These are phyloP conservation scores for Cyphomyrmex costatus DNA, from an alignment of 1,140 invertebrate species.

Conservation along the genomic window DNA sequence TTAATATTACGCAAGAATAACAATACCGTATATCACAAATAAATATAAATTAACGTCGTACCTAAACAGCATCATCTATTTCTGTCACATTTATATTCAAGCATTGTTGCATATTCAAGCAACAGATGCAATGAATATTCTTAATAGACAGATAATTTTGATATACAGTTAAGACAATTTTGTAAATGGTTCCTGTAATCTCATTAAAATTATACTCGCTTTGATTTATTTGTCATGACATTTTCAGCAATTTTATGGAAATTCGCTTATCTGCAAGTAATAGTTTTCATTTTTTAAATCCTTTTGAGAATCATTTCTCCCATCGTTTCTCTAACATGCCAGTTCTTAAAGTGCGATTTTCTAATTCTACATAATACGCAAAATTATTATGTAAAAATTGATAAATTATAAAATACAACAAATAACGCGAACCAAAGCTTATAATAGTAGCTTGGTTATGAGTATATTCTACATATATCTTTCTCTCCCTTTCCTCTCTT, in stretches of 20 bases:
- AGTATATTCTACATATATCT: constrained; percentile 33
- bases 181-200: not conserved
- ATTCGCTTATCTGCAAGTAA: constrained; percentile 32
- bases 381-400: constrained; percentile 51
- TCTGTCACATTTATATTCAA: not conserved
- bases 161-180: constrained; percentile 25
- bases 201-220: not conserved
- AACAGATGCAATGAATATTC: not conserved
- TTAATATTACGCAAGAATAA: not conserved
- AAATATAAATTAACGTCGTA: not conserved
- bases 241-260: constrained; percentile 19
- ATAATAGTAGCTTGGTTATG: constrained; percentile 12
- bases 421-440: not conserved
- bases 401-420: constrained; percentile 43
- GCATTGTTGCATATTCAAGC: not conserved
- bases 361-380: constrained; percentile 34
- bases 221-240: constrained; percentile 44
- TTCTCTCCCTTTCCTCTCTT: not conserved
- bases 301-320: constrained; percentile 39
- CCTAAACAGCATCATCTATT: not conserved
- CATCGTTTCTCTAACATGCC: constrained; percentile 18
- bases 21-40: not conserved
- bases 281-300: constrained; percentile 8
- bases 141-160: not conserved
- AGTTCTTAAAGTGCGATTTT: constrained; percentile 20